Evolutionary conservation across 2,888 invertebrate species (phyloP).

Genomic region (Aphidoletes aphidimyza): DNA sequence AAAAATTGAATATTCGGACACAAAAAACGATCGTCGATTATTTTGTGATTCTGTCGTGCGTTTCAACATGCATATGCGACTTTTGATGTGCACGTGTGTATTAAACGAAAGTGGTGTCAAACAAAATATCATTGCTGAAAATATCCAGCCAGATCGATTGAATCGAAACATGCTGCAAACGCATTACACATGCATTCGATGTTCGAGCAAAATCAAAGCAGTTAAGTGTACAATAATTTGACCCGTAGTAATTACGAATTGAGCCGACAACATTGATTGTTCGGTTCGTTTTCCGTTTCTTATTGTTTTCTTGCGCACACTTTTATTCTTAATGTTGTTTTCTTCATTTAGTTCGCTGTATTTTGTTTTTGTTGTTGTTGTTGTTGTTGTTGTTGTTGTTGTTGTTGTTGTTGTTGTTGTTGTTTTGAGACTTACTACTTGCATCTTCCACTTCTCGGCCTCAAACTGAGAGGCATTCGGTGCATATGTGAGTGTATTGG

Average conservation of each 20-base stretch:
- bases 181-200: neutral
- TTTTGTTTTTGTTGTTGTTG: too few species aligned
- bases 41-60: too few species aligned
- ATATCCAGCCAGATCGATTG: neutral
- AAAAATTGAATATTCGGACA: too few species aligned
- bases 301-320: conserved; percentile 49
- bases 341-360: conserved; percentile 10
- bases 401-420: too few species aligned
- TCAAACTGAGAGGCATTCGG: too few species aligned
- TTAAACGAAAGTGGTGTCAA: neutral
- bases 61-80: too few species aligned
- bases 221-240: conserved; percentile 29
- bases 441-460: conserved; percentile 9
- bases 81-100: too few species aligned
- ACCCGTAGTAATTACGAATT: conserved; percentile 36
- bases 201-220: conserved; percentile 8
- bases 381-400: too few species aligned
- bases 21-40: too few species aligned
- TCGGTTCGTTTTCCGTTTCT: conserved; percentile 21
- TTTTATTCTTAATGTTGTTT: conserved; percentile 49
- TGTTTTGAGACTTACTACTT: too few species aligned
- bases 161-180: neutral
- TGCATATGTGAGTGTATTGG: neutral
- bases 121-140: neutral
- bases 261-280: conserved; percentile 37